phyloP scores from a whole-genome alignment of 2,888 invertebrate species.

The Alentia gelatinosa region DNA sequence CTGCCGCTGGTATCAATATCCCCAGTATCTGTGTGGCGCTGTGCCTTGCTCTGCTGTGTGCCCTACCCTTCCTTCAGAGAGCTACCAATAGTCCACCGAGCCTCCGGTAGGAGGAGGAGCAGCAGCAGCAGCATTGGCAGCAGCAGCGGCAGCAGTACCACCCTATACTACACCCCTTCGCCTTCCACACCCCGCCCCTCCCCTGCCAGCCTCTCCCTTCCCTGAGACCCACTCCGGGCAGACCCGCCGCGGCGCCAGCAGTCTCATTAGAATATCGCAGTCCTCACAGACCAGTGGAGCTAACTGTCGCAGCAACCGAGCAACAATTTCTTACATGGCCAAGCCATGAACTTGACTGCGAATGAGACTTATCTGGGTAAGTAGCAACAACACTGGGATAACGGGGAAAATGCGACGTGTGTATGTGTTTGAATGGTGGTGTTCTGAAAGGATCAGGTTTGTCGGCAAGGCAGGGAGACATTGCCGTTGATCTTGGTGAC shows the following conservation, averaged over 20 bases:
- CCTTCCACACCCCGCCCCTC: background rate
- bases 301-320: slow-evolving; percentile 12
- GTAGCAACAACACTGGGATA: background rate
- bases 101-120: slow-evolving; percentile 20
- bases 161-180: background rate
- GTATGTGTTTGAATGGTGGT: too few relatives aligned
- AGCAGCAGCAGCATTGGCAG: background rate
- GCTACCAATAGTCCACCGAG: slow-evolving; percentile 14
- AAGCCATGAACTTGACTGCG: slow-evolving; percentile 45
- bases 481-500: background rate
- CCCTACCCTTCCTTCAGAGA: background rate
- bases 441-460: too few relatives aligned
- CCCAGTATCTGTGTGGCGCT: background rate
- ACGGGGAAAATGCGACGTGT: too few relatives aligned
- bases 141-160: background rate
- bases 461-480: background rate
- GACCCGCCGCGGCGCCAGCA: slow-evolving; percentile 24
- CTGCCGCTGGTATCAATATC: slow-evolving; percentile 18
- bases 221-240: slow-evolving; percentile 17
- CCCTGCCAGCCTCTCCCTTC: background rate
- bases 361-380: slow-evolving; percentile 37
- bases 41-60: background rate
- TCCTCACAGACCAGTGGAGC: slow-evolving; percentile 39
- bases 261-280: slow-evolving; percentile 50
- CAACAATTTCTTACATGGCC: slow-evolving; percentile 42